phyloP scores from a whole-genome alignment of 2,113 vertebrate species.

The Actenoides lindsayi region DNA sequence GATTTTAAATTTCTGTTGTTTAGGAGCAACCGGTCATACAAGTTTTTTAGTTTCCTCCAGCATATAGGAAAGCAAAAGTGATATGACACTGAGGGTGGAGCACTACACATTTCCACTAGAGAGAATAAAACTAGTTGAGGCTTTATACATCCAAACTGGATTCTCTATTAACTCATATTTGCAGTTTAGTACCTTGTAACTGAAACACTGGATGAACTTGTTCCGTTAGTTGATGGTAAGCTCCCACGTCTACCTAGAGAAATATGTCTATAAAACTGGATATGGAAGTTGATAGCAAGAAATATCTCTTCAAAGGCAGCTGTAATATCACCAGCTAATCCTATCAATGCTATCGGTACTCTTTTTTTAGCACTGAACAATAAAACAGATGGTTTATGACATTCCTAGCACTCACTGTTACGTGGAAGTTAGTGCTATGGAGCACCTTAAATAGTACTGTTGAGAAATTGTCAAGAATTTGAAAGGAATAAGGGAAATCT shows the following conservation, averaged over 20 bases:
- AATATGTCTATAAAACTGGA: not conserved
- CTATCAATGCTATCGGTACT: not conserved
- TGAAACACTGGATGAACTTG: not conserved
- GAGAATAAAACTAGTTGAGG: not conserved
- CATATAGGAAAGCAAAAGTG: not conserved
- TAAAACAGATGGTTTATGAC: not conserved
- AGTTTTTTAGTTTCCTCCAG: not conserved
- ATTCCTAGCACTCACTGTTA: not conserved
- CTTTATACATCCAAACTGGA: not conserved
- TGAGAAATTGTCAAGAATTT: not conserved
- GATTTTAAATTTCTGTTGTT: not conserved
- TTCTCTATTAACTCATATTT: not conserved
- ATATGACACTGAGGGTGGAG: fast-evolving
- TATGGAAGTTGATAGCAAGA: not conserved
- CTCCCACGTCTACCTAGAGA: not conserved
- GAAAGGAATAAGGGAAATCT: not conserved
- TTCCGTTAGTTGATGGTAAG: not conserved
- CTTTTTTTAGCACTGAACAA: not conserved
- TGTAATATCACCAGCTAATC: not conserved
- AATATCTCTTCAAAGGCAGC: not conserved
- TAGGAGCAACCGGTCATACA: not conserved
- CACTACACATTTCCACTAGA: not conserved
- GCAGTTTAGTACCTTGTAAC: not conserved
- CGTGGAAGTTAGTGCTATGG: not conserved
- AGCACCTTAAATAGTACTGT: not conserved